A percentile compares a stretch with the other conserved stretches of the same genome.
These are phyloP conservation scores for Siniperca scherzeri DNA, from an alignment of 2,797 vertebrate genomes.

Conservation along the genomic window DNA sequence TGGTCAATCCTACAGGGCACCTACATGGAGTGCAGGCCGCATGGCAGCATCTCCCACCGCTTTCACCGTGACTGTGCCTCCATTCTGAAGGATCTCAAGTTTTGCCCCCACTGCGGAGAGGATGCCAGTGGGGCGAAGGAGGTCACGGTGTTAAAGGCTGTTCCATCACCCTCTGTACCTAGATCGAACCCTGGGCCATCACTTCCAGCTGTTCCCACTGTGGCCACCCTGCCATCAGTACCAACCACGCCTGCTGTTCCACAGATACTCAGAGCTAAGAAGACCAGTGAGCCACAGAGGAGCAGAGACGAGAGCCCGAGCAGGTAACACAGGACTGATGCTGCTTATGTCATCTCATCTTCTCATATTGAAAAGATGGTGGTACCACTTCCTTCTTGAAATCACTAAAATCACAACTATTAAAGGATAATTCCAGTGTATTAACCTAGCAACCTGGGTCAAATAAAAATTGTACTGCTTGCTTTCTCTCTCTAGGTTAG, in stretches of 20 bases:
- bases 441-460: background rate
- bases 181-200: constrained; percentile 43
- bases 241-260: constrained; percentile 76
- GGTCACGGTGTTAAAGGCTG: constrained; percentile 89
- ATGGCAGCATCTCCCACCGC: constrained; percentile 95
- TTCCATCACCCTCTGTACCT: constrained; percentile 72
- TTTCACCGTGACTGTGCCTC: constrained; percentile 95
- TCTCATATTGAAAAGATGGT: background rate
- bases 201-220: constrained; percentile 44
- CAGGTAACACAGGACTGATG: constrained; percentile 77
- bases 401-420: background rate
- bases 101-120: constrained; percentile 97
- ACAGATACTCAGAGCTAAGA: constrained; percentile 84
- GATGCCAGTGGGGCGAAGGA: constrained; percentile 92
- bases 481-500: constrained; percentile 55
- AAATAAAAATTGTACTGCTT: background rate
- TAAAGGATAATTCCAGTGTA: background rate
- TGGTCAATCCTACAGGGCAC: constrained; percentile 86
- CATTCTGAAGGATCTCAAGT: constrained; percentile 89
- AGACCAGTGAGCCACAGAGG: constrained; percentile 84
- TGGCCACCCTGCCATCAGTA: constrained; percentile 50
- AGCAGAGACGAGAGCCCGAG: constrained; percentile 87
- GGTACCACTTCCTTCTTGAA: background rate
- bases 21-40: constrained; percentile 97
- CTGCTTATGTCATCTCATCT: background rate